These are phyloP conservation scores for Orthosia gothica DNA, from an alignment of 2,888 invertebrate species.

Conservation along the genomic window DNA sequence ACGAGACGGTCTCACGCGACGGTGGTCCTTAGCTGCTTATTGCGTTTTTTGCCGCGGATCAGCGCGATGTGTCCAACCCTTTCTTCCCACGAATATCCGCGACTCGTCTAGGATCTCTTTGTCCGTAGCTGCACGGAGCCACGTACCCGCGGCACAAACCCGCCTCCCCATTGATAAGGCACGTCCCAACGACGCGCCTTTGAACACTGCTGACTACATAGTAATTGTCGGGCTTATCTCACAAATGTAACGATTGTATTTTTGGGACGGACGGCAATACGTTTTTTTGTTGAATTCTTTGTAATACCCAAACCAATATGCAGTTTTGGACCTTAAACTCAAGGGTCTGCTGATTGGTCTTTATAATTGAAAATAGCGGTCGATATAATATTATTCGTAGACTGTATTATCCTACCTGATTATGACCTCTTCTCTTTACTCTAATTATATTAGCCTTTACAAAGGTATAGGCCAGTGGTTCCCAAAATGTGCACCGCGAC, in stretches of 20 bases:
- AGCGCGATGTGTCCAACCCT: constrained; percentile 73
- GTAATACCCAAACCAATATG: constrained; percentile 19
- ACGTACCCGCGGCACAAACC: constrained; percentile 71
- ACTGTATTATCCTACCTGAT: not conserved
- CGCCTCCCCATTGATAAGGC: constrained; percentile 79
- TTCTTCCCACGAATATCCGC: constrained; percentile 81
- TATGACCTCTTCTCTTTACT: not conserved
- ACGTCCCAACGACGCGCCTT: constrained; percentile 76
- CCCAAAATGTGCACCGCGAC: too few species aligned
- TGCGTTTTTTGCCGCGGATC: constrained; percentile 70
- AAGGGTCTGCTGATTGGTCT: not conserved
- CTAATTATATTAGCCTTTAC: not conserved
- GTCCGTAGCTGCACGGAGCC: constrained; percentile 63
- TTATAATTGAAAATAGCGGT: not conserved
- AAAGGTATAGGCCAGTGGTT: not conserved
- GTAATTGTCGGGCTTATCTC: constrained; percentile 69
- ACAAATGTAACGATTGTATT: constrained; percentile 63
- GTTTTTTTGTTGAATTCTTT: constrained; percentile 50
- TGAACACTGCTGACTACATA: constrained; percentile 71
- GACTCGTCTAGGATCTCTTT: constrained; percentile 70
- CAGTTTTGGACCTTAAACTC: constrained; percentile 17
- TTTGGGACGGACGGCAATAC: constrained; percentile 50
- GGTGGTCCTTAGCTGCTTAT: constrained; percentile 56
- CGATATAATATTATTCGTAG: not conserved
- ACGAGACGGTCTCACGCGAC: constrained; percentile 73